phyloP scores from a whole-genome alignment of 1,140 invertebrate species.

The Ylistrum balloti region DNA sequence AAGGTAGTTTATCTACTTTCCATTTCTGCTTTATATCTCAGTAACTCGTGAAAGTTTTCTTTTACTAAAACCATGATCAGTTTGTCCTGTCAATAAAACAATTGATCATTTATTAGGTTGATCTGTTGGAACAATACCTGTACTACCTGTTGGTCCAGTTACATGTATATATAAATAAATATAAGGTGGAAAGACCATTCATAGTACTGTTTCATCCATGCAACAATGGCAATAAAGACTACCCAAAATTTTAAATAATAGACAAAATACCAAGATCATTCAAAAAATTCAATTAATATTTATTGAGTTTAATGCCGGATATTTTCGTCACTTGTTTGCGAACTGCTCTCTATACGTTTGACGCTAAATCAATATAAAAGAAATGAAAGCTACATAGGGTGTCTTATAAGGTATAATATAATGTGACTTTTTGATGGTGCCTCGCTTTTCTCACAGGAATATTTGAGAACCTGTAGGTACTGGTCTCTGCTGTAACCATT shows the following conservation, averaged over 20 bases:
- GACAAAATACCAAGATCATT: background rate
- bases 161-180: background rate
- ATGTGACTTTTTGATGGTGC: slow-evolving; percentile 24
- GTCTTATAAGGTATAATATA: background rate
- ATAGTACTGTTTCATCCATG: background rate
- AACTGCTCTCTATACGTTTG: background rate
- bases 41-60: too few species aligned
- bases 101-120: too few species aligned
- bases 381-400: background rate
- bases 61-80: too few species aligned
- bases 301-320: background rate
- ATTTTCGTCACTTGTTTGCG: background rate
- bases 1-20: too few species aligned
- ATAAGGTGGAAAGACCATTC: background rate
- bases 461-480: background rate
- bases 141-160: background rate
- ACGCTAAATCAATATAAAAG: background rate
- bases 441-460: background rate
- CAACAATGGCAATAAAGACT: background rate
- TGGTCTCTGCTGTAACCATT: background rate
- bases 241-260: background rate
- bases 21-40: too few species aligned
- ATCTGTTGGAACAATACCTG: too few species aligned
- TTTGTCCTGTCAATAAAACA: too few species aligned
- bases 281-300: slow-evolving; percentile 12